Evolutionary conservation across 2,113 vertebrate genomes (phyloP).

Genomic region (Petrocephalus microphthalmus): DNA sequence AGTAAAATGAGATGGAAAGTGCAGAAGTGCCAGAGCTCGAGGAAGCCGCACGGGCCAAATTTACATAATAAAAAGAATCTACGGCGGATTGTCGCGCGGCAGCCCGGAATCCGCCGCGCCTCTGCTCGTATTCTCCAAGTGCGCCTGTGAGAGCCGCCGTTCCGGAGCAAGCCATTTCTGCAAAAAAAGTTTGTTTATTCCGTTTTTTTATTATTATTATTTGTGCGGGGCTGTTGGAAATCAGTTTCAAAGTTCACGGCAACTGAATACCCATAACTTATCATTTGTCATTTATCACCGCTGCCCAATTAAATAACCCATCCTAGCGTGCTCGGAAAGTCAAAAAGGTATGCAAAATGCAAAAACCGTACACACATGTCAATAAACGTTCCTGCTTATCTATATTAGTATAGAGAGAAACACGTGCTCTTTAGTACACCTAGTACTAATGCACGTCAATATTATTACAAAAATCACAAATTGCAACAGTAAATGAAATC

Average conservation of each 20-base stretch:
- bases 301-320: constrained; percentile 1
- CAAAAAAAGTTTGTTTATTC: constrained; percentile 3
- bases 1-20: constrained; percentile 65
- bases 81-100: constrained; percentile 50
- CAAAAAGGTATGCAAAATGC: neutral
- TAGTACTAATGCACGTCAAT: neutral
- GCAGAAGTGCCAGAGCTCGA: constrained; percentile 65
- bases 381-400: neutral
- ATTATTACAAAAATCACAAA: neutral
- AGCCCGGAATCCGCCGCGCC: constrained; percentile 32
- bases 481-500: neutral
- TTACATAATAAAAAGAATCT: constrained; percentile 64
- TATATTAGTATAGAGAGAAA: neutral
- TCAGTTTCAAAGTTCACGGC: constrained; percentile 44
- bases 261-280: constrained; percentile 27
- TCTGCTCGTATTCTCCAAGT: constrained; percentile 24
- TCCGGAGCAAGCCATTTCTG: neutral
- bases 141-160: constrained; percentile 9
- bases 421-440: neutral
- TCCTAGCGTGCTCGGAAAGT: neutral
- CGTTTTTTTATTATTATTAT: constrained; percentile 1
- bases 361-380: neutral
- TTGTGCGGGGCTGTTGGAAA: constrained; percentile 47
- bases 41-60: constrained; percentile 60
- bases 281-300: constrained; percentile 41